phyloP scores from a whole-genome alignment of 2,888 invertebrate genomes.

The Odontomyia ornata region DNA sequence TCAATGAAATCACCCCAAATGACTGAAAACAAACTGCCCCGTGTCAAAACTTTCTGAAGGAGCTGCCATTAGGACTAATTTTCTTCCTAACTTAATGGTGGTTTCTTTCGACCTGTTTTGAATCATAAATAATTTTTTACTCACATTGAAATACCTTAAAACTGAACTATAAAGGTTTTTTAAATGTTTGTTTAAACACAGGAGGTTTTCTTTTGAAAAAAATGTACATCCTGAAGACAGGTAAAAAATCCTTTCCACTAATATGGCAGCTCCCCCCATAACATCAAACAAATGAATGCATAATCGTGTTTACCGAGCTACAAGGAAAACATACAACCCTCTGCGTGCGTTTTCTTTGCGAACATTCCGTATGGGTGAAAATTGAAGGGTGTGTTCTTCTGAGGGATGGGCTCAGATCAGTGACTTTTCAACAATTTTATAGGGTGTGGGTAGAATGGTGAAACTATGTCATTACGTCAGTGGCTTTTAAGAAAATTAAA shows the following conservation, averaged over 20 bases:
- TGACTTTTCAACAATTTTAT: conserved; percentile 47
- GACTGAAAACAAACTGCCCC: background rate
- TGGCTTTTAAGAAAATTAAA: conserved; percentile 64
- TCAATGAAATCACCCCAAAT: background rate
- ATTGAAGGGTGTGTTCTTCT: conserved; percentile 34
- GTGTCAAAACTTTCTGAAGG: background rate
- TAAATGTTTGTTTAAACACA: too few relatives aligned
- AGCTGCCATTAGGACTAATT: background rate
- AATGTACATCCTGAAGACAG: too few relatives aligned
- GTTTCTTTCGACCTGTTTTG: too few relatives aligned
- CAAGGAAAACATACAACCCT: conserved; percentile 49
- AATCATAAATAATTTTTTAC: too few relatives aligned
- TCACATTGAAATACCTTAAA: too few relatives aligned
- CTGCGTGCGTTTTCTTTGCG: conserved; percentile 24
- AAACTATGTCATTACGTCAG: conserved; percentile 54
- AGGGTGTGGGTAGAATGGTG: conserved; percentile 37
- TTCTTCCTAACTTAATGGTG: too few relatives aligned
- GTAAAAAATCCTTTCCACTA: too few relatives aligned
- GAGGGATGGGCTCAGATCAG: conserved; percentile 45
- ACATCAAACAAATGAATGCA: conserved; percentile 52
- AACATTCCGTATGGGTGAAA: conserved; percentile 3
- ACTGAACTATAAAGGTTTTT: too few relatives aligned
- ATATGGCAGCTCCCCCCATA: conserved; percentile 21
- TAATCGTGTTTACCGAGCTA: conserved; percentile 50
- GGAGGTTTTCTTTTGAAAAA: too few relatives aligned